phyloP scores from a whole-genome alignment of 2,888 invertebrate species.

The Sinelater perroti region DNA sequence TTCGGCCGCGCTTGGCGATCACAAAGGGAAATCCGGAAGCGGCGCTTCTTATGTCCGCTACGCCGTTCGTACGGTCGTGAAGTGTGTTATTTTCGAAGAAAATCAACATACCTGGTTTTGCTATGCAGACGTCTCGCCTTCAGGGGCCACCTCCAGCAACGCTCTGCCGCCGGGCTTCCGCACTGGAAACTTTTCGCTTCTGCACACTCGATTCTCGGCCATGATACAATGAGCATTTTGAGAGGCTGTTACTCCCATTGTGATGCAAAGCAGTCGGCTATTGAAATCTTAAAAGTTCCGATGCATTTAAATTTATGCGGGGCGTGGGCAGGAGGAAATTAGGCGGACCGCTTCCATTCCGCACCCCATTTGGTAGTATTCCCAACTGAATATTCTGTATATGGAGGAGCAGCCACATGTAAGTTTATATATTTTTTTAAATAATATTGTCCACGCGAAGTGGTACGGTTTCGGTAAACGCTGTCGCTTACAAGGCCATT shows the following conservation, averaged over 20 bases:
- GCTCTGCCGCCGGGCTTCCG: not conserved
- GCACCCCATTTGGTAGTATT: too few relatives aligned
- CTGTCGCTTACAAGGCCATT: slow-evolving; percentile 4
- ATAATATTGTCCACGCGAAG: not conserved
- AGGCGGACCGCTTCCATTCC: too few relatives aligned
- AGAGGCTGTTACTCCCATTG: slow-evolving; percentile 21
- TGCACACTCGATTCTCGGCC: slow-evolving; percentile 1
- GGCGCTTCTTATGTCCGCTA: too few relatives aligned
- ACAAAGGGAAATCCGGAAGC: too few relatives aligned
- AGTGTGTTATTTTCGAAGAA: too few relatives aligned
- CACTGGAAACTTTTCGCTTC: not conserved
- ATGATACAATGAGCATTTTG: slow-evolving; percentile 17
- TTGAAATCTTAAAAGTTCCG: slow-evolving; percentile 14
- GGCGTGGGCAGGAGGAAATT: slow-evolving; percentile 9
- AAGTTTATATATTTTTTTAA: slow-evolving; percentile 1
- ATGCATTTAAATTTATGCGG: slow-evolving; percentile 23
- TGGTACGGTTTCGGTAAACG: too few relatives aligned
- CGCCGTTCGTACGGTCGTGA: too few relatives aligned
- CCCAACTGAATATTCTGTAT: too few relatives aligned
- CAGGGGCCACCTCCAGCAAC: not conserved
- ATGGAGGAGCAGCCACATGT: too few relatives aligned
- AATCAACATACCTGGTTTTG: too few relatives aligned
- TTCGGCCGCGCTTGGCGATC: not conserved
- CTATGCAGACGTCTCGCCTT: too few relatives aligned
- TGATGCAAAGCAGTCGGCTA: slow-evolving; percentile 18